Evolutionary conservation across 2,797 vertebrate species (phyloP), one percentile per base, ranked within the genome.

Genomic region (Pygocentrus nattereri): DNA sequence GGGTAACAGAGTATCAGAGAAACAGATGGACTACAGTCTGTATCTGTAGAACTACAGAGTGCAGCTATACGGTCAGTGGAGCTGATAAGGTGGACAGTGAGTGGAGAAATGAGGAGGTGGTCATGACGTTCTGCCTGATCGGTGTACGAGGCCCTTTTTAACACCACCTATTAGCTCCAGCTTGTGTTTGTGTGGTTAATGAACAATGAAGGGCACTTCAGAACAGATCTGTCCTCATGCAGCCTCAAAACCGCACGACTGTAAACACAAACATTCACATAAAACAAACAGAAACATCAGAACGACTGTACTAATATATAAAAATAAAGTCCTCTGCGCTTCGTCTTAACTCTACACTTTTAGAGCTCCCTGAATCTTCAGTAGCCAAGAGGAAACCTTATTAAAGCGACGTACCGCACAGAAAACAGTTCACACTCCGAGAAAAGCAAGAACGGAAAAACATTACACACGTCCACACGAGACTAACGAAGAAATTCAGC

Each of bases 201-300:
- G 52, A 56, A 8, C 19, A n/a, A 52, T n/a, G 52, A 58, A 58
- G 56, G 56, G n/a, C 56, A 58, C 56, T 58, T 58, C 56, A 25
- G n/a, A 58, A 5, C 21, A 30, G 25, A 31, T 68, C 61, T 52
- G 41, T 68, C 50, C 13, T 69, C 62, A 75, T 74, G 56, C 59
- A 61, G 59, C 59, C 6, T 30, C 12, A 34, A 34, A 64, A 21
- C 30, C 27, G 59, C 59, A 72, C 49, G 56, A 75, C 77, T 79
- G 82, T 80, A 84, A 84, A 84, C 82, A 84, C 75, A 44, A 78
- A 79, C 56, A 70, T 64, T 44, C 44, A 49, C 30, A 72, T 49
- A 73, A 62, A 21, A 72, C 52, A 74, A 74, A 38, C 34, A 6
- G 49, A 18, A 31, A 82, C 23, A 76, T 50, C 21, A 4, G 8